A percentile compares a stretch with the other conserved stretches of the same genome.
Conservation (phyloP, 2,113 vertebrate species). For the Asarcornis scutulata region DNA sequence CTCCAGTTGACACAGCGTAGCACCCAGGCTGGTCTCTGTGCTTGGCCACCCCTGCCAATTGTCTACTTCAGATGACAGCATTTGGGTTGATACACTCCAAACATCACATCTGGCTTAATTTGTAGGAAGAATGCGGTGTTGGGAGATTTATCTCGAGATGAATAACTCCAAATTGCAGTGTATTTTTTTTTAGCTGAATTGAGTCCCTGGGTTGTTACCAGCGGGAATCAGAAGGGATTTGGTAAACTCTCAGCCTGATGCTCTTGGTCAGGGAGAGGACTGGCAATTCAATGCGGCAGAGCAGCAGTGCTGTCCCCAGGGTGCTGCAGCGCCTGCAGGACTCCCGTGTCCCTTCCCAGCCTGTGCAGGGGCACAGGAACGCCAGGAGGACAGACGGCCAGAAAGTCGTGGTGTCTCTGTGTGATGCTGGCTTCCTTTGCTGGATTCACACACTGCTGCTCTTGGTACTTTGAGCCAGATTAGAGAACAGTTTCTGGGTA, state of each 20-base stretch:
- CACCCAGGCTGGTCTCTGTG: too few species aligned
- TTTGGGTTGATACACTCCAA: neutral
- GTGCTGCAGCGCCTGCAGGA: neutral
- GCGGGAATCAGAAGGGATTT: neutral
- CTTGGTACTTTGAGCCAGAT: neutral
- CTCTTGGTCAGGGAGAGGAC: neutral
- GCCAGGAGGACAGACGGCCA: neutral
- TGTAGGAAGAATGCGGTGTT: neutral
- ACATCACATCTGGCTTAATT: neutral
- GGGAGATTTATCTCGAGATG: neutral
- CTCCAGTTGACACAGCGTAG: too few species aligned
- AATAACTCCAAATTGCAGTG: neutral
- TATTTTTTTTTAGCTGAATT: neutral
- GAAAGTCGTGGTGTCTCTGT: neutral
- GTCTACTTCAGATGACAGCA: neutral
- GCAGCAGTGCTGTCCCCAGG: too few species aligned
- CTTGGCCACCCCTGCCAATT: neutral
- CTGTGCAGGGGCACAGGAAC: neutral
- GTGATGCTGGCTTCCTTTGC: too few species aligned
- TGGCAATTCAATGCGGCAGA: neutral
- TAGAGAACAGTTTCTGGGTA: neutral
- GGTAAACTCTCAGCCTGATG: neutral
- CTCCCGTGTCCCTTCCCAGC: neutral
- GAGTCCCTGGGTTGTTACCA: neutral
- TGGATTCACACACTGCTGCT: fast-evolving